These are phyloP conservation scores for Sus scrofa DNA, from an alignment of 2,113 vertebrate genomes.

Conservation along the genomic window DNA sequence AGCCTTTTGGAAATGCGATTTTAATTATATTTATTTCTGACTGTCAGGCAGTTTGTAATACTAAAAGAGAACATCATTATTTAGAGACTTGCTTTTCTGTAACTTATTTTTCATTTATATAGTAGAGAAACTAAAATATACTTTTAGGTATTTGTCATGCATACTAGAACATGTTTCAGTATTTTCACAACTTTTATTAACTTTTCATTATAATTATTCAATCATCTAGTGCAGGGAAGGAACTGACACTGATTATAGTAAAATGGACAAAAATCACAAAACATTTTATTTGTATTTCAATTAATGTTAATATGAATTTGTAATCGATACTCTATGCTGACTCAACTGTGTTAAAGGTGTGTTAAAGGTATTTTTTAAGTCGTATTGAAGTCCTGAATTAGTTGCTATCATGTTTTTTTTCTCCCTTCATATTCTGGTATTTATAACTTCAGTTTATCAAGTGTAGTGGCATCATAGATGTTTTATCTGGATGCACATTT, in stretches of 20 bases:
- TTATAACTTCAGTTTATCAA: neutral
- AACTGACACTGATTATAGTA: too few species aligned
- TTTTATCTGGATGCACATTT: neutral
- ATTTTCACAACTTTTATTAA: neutral
- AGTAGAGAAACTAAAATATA: conserved; percentile 1
- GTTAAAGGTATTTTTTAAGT: neutral
- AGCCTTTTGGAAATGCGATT: neutral
- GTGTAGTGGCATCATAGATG: neutral
- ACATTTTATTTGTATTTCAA: conserved; percentile 37
- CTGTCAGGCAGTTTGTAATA: neutral
- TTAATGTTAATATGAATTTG: conserved; percentile 17
- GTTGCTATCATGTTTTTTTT: accelerated
- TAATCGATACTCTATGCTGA: neutral
- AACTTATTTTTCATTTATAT: neutral
- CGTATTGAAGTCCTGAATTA: neutral
- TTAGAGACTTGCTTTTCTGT: neutral
- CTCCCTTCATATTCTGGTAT: neutral
- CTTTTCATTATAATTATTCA: neutral
- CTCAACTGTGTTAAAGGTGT: neutral
- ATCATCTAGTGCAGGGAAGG: neutral
- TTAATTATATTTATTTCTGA: neutral
- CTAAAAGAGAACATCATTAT: neutral
- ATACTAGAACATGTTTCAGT: neutral
- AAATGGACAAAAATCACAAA: neutral
- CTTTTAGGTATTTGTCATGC: neutral